Percentiles rank a stretch among this genome's conserved stretches.
Evolutionary conservation across 2,888 invertebrate species (phyloP).

Genomic region (Plagodis dolabraria): DNA sequence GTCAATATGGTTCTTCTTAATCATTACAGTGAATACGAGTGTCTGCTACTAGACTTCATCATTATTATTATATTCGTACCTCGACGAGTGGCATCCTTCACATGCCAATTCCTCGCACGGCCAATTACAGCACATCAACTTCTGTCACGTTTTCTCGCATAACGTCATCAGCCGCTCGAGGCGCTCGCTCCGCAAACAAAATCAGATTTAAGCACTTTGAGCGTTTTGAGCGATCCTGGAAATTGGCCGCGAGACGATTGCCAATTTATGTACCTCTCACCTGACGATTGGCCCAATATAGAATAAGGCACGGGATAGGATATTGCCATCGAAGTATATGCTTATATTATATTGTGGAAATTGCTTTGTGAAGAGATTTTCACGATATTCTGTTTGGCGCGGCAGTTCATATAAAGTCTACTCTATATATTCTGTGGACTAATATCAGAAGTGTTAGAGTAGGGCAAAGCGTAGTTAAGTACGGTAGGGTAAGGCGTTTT

Average conservation of each 20-base stretch:
- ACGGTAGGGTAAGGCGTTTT: too few species aligned
- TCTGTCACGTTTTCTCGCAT: constrained; percentile 29
- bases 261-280: constrained; percentile 39
- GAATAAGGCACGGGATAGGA: constrained; percentile 31
- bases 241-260: constrained; percentile 49
- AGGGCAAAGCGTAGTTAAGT: too few species aligned
- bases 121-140: constrained; percentile 17
- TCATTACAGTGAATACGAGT: too few species aligned
- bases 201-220: constrained; percentile 49
- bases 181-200: constrained; percentile 42
- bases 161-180: constrained; percentile 21
- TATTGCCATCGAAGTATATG: constrained; percentile 20
- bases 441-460: too few species aligned
- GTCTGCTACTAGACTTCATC: too few species aligned
- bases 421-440: background rate
- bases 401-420: constrained; percentile 3
- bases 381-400: constrained; percentile 12
- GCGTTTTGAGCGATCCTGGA: constrained; percentile 34
- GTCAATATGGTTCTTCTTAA: too few species aligned
- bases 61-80: too few species aligned
- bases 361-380: constrained; percentile 29
- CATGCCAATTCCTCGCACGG: constrained; percentile 6
- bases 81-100: constrained; percentile 3
- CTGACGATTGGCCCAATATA: constrained; percentile 43
- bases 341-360: constrained; percentile 41